These are phyloP conservation scores for Epiblema foenella DNA, from an alignment of 2,888 invertebrate genomes.

Conservation along the genomic window DNA sequence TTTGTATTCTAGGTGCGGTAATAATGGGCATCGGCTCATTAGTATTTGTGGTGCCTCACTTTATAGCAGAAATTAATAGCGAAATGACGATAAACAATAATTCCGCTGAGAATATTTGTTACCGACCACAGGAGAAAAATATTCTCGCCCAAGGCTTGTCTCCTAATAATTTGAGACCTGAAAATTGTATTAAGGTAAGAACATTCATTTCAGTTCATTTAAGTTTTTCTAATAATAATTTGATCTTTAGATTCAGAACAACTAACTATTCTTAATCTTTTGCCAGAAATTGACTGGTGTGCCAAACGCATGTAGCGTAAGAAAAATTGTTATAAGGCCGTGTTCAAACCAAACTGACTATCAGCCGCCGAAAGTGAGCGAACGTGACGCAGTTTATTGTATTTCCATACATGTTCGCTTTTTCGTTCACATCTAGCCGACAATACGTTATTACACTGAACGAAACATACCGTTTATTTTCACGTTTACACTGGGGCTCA, in stretches of 20 bases:
- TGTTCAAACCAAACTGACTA: too few relatives aligned
- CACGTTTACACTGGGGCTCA: too few relatives aligned
- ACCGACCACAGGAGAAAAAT: conserved; percentile 88
- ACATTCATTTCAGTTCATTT: background rate
- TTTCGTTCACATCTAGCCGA: too few relatives aligned
- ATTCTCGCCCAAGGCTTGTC: conserved; percentile 90
- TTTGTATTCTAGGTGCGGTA: conserved; percentile 87
- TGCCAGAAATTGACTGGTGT: background rate
- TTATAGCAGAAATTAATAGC: conserved; percentile 92
- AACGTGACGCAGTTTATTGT: too few relatives aligned
- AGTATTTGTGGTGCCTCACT: conserved; percentile 97
- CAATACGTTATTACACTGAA: too few relatives aligned
- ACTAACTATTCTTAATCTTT: background rate
- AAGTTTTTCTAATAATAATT: background rate
- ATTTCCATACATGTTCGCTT: too few relatives aligned
- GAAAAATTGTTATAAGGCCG: background rate
- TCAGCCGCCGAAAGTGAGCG: too few relatives aligned
- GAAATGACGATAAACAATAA: conserved; percentile 88
- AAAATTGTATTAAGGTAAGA: conserved; percentile 90
- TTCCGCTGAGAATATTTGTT: conserved; percentile 92
- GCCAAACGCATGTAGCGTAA: background rate
- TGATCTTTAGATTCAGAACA: background rate
- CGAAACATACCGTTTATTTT: too few relatives aligned
- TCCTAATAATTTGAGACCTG: conserved; percentile 89
- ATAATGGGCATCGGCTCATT: conserved; percentile 97